Evolutionary conservation across 2,888 invertebrate species (phyloP).

Genomic region (Athetis lepigone): DNA sequence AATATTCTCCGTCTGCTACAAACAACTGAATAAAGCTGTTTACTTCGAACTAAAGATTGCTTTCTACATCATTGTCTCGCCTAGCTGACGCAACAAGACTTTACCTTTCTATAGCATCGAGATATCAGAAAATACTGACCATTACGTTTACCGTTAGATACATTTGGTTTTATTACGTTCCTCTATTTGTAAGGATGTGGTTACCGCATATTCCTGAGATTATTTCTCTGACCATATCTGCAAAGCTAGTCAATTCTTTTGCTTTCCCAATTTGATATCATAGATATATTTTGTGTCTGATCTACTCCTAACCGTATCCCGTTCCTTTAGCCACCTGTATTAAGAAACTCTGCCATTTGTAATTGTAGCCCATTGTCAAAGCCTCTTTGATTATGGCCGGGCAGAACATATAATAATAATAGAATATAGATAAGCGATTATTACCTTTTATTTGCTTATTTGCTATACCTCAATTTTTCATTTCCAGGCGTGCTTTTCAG

Average conservation of each 20-base stretch:
- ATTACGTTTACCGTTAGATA: constrained; percentile 10
- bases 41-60: constrained; percentile 28
- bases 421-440: no score
- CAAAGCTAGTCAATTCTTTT: constrained; percentile 12
- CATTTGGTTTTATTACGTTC: constrained; percentile 29
- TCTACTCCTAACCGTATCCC: no score
- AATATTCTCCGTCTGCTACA: no score
- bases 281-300: no score
- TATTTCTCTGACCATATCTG: constrained; percentile 14
- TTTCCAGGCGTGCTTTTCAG: no score
- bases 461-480: no score
- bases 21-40: constrained; percentile 9
- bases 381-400: no score
- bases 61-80: constrained; percentile 43
- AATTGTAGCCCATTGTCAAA: no score
- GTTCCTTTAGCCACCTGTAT: no score
- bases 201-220: constrained; percentile 13
- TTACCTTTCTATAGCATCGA: constrained; percentile 34
- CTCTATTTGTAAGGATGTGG: constrained; percentile 39
- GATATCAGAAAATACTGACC: constrained; percentile 20
- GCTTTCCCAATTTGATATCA: constrained; percentile 18
- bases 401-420: no score
- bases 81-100: constrained; percentile 36
- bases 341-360: no score
- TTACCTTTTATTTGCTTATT: no score